A percentile compares a stretch with the other conserved stretches of the same genome.
phyloP scores from a whole-genome alignment of 2,888 invertebrate genomes.

The Rhagium mordax region DNA sequence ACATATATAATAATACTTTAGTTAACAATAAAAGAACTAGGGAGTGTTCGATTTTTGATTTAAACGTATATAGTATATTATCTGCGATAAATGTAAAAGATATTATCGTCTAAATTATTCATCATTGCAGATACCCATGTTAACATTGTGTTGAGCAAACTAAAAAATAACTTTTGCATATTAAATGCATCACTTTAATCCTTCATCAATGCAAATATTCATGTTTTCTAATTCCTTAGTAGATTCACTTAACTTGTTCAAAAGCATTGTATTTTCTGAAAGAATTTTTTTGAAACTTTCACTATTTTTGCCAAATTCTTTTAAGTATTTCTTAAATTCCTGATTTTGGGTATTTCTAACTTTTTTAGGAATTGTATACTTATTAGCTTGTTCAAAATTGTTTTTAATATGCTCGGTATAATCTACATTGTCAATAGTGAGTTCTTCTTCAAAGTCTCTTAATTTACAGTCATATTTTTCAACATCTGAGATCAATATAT shows the following conservation, averaged over 20 bases:
- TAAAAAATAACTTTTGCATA: background rate
- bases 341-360: slow-evolving; percentile 60
- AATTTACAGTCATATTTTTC: slow-evolving; percentile 68
- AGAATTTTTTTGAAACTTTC: slow-evolving; percentile 68
- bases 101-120: background rate
- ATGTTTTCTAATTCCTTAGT: slow-evolving; percentile 43
- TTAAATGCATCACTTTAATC: background rate
- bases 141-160: background rate
- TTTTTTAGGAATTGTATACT: slow-evolving; percentile 54
- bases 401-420: slow-evolving; percentile 62
- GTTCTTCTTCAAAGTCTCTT: slow-evolving; percentile 53
- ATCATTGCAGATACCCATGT: background rate
- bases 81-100: background rate
- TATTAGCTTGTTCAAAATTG: slow-evolving; percentile 54
- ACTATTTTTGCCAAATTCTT: slow-evolving; percentile 59
- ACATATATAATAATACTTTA: no score
- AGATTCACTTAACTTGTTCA: slow-evolving; percentile 55
- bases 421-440: slow-evolving; percentile 62
- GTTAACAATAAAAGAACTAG: no score
- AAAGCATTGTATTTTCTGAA: slow-evolving; percentile 69
- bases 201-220: background rate
- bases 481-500: slow-evolving; percentile 86
- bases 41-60: no score
- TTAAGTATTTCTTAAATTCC: slow-evolving; percentile 59
- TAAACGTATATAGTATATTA: no score